These are phyloP conservation scores for Siniperca undulata DNA, from an alignment of 2,797 vertebrate genomes.

Conservation along the genomic window DNA sequence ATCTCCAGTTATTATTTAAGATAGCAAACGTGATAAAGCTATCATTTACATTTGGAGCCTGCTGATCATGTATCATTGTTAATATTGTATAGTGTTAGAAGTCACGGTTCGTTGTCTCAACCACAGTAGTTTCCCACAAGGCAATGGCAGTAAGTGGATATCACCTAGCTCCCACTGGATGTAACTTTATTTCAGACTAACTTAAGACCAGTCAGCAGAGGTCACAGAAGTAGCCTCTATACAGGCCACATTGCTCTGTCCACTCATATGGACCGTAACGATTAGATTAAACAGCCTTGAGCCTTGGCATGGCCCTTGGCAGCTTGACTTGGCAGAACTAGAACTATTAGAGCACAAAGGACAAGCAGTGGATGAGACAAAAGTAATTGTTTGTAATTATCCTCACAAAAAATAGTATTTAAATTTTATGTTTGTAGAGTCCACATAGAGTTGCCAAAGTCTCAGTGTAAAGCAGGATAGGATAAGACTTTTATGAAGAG, in stretches of 20 bases:
- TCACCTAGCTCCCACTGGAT: conserved; percentile 60
- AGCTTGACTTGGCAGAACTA: conserved; percentile 52
- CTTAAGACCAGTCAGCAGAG: conserved; percentile 69
- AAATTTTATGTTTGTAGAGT: conserved; percentile 47
- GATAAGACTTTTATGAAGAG: conserved; percentile 78
- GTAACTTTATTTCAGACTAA: conserved; percentile 78
- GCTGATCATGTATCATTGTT: conserved; percentile 42
- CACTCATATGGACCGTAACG: conserved; percentile 69
- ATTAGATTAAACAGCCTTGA: conserved; percentile 71
- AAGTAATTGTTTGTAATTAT: conserved; percentile 50
- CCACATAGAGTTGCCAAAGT: conserved; percentile 47
- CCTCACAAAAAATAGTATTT: conserved; percentile 25
- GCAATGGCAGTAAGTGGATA: conserved; percentile 69
- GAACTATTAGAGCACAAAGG: conserved; percentile 43
- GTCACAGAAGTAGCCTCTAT: conserved; percentile 66
- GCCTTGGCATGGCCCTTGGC: conserved; percentile 48
- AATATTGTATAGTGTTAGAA: conserved; percentile 50
- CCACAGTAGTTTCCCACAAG: conserved; percentile 63
- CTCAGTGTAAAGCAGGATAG: conserved; percentile 46
- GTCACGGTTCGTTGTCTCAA: conserved; percentile 55
- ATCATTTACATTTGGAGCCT: conserved; percentile 40
- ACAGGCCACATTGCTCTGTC: conserved; percentile 71
- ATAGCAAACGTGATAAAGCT: conserved; percentile 53
- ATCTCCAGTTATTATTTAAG: conserved; percentile 54
- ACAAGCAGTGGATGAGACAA: conserved; percentile 42